phyloP scores from a whole-genome alignment of 2,888 invertebrate genomes.

The Tenthredo livida region DNA sequence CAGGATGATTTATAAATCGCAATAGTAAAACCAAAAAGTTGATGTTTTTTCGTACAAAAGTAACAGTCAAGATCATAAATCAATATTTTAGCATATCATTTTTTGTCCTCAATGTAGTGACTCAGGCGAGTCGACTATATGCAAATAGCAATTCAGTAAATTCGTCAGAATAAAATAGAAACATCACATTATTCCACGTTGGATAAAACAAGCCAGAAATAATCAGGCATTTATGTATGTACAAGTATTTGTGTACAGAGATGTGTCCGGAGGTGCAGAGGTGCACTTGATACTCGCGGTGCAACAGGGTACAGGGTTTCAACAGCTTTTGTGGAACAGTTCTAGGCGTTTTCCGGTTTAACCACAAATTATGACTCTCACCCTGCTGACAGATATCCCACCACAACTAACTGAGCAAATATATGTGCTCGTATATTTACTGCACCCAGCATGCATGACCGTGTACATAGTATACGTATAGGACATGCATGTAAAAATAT shows the following conservation, averaged over 20 bases:
- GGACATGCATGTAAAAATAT: not conserved
- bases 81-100: not conserved
- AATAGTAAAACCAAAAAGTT: conserved; percentile 1
- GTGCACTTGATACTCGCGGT: conserved; percentile 7
- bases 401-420: conserved; percentile 19
- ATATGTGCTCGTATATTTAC: not conserved
- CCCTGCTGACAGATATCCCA: conserved; percentile 33
- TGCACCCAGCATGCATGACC: not conserved
- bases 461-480: not conserved
- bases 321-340: conserved; percentile 36
- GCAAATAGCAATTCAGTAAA: not conserved
- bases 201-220: not conserved
- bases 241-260: not conserved
- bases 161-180: not conserved
- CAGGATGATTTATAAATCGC: conserved; percentile 13
- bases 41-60: not conserved
- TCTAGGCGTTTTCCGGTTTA: conserved; percentile 39
- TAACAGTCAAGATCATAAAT: not conserved
- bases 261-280: not conserved
- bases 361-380: conserved; percentile 43
- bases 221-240: not conserved
- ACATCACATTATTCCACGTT: not conserved
- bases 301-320: conserved; percentile 41
- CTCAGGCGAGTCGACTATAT: not conserved
- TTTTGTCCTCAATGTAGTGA: not conserved